Evolutionary conservation across 2,888 invertebrate genomes (phyloP), one percentile per base, ranked within the genome.

Genomic region (Ferdinandea cuprea): DNA sequence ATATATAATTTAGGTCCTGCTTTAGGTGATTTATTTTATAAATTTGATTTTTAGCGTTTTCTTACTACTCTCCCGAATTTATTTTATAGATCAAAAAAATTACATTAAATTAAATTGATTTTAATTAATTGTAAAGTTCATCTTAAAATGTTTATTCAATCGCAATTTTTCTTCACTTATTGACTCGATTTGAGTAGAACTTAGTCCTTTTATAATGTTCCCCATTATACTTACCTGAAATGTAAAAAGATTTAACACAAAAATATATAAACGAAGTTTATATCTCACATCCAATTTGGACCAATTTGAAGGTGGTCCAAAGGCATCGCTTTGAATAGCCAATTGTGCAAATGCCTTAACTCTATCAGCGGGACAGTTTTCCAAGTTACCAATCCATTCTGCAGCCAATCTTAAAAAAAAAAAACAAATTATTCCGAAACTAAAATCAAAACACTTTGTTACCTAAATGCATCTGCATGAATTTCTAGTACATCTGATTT

Each of bases 401-500:
- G 92, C 92, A 8, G 93, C 91, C 86, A 92, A 92, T 86, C 90
- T 92, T 35, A 13, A 42, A 68, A 37, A 35, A 17, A 9, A 11
- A 13, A 25, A 17, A 2, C 2, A 32, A 11, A 9, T 13, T 56
- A 32, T 7, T 13, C 30, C 1, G 4, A 13, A 13, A 13, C 44
- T 25, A 9, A 58, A 80, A 44, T 46, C 8, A 17, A 11, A 9
- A 19, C 3, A 1, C 3, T 9, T 1, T 21, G 4, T 44, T 77
- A 88, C 89, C 85, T 88, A 77, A 92, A 93, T 0, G 92, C 92
- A 48, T 91, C 89, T 0, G 93, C 91, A 85, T 92, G 92, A 66
- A 93, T 93, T 61, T 90, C 88, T 30, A 89, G 89, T 52, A 93
- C 92, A 79, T 93, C 92, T 19, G 91, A 91, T 25, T 87, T 88